Base-by-base conservation (phyloP, 2,113 vertebrate genomes). In the Mesitornis unicolor region DNA sequence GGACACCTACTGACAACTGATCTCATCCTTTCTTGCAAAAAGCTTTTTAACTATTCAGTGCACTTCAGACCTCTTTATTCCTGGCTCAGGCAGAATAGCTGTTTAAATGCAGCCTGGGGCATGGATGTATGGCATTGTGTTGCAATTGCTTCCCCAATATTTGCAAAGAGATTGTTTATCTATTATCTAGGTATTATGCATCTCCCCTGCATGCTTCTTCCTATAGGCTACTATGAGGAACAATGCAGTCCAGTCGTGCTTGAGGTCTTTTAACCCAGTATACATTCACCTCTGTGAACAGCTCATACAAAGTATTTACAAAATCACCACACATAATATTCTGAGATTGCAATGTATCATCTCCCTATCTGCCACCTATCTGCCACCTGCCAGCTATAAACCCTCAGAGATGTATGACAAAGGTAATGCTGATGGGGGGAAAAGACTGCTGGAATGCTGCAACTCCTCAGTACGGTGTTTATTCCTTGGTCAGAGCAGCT, bases 161-260 rank as follows among this genome's bases (percentile, higher is more conserved):
- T 92, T 96, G 84, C 67, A 85, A 93, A 92, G 35, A 71, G 75
- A 91, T 87, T 85, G 67, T 70, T 96, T 88, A 77, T 89, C 84
- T 82, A 57, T 79, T 84, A 73, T 84, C 87, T 42, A 82, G 69
- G 81, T 84, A 84, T 70, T 87, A 89, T 45, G 80, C 69, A 67
- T 35, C 74, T 87, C 87, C 81, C 84, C 84, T 53, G 36, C 65
- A 76, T 89, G 65, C 61, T 78, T 92, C 35, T 94, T 88, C 74
- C 74, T 75, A 65, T 7, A 89, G 69, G 73, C 61, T 81, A 28
- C 74, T 60, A 47, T 18, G 24, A 91, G 87, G 48, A 78, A 75
- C 57, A 95, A 84, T 61, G 28, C 57, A 60, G 59, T 53, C 22
- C 47, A 48, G 20, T 48, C 1, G 0, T 63, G 42, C 35, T 54